Conservation (phyloP, 2,797 vertebrate genomes). For the Trachops cirrhosus region DNA sequence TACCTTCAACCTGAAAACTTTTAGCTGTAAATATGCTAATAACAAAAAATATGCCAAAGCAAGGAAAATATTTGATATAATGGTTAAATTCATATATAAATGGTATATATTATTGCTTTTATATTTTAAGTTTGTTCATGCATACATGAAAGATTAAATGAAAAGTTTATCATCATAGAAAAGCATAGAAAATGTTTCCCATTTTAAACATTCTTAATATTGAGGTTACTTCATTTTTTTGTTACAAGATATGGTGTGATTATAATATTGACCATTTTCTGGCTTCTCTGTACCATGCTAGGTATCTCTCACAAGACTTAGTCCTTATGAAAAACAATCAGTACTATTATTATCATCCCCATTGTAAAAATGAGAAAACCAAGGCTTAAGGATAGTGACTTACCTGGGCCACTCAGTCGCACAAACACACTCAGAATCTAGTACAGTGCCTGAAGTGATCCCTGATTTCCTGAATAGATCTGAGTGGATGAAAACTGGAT, state of each 20-base stretch:
- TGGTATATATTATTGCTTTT: not conserved
- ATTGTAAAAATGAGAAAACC: constrained; percentile 1
- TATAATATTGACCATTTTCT: not conserved
- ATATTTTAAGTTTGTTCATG: not conserved
- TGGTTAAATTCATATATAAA: not conserved
- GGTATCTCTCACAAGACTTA: not conserved
- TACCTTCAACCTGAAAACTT: not conserved
- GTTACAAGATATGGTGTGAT: not conserved
- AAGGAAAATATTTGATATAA: constrained; percentile 3
- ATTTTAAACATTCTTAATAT: constrained; percentile 14
- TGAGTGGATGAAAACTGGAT: not conserved
- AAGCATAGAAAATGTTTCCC: not conserved
- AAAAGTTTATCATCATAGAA: not conserved
- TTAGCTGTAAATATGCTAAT: not conserved
- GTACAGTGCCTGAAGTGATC: not conserved
- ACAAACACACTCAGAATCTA: not conserved
- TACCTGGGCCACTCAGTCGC: not conserved
- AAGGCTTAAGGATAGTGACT: not conserved
- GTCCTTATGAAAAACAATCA: not conserved
- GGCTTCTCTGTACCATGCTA: not conserved
- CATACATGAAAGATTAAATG: not conserved
- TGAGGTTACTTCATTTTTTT: not conserved
- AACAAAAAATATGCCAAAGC: constrained; percentile 25
- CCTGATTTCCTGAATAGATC: not conserved
- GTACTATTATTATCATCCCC: not conserved